phyloP scores from a whole-genome alignment of 2,797 vertebrate species.

The Hirundo rustica region DNA sequence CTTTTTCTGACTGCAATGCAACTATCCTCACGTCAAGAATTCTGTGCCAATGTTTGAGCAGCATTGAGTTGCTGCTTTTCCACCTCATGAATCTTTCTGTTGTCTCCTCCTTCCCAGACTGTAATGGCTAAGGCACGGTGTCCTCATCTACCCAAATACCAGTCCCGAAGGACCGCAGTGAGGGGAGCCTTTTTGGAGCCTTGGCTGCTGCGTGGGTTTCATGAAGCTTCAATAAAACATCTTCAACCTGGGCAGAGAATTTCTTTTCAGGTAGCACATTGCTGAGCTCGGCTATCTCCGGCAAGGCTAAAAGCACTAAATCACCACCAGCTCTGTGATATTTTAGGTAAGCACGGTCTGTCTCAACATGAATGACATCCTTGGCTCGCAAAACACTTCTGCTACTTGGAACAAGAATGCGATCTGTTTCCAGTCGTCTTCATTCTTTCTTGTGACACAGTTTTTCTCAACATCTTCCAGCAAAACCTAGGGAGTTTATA shows the following conservation, averaged over 20 bases:
- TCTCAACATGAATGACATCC: neutral
- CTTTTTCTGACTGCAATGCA: neutral
- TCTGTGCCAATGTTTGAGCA: neutral
- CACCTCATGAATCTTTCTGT: neutral
- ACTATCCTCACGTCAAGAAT: neutral
- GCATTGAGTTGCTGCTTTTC: neutral
- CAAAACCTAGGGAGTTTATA: neutral
- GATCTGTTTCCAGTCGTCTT: neutral
- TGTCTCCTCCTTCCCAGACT: neutral
- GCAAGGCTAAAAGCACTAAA: neutral
- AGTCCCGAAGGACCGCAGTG: neutral
- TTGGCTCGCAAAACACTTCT: neutral
- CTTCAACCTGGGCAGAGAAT: neutral
- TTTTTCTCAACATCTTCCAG: neutral
- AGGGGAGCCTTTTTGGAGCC: neutral
- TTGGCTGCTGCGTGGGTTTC: neutral
- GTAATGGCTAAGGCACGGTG: neutral
- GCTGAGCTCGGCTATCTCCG: neutral
- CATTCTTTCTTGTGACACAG: neutral
- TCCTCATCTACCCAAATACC: neutral
- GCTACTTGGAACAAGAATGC: neutral
- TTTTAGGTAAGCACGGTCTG: neutral
- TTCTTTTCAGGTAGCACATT: neutral
- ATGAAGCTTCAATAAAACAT: neutral
- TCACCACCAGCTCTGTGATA: neutral